A percentile compares a stretch with the other conserved stretches of the same genome.
Evolutionary conservation across 1,140 invertebrate genomes (phyloP).

Genomic region (Pomacea maculata): DNA sequence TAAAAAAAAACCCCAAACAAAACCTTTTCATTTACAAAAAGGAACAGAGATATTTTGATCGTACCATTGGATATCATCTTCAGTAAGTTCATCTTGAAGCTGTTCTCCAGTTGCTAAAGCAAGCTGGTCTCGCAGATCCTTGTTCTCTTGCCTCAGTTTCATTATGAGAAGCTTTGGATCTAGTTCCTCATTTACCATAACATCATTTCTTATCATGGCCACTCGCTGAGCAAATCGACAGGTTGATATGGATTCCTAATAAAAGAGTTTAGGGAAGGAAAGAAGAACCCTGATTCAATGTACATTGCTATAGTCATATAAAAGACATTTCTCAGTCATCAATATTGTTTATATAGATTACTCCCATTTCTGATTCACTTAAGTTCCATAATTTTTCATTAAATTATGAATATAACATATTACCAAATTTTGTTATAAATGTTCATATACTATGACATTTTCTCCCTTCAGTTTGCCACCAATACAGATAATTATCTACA

Average conservation of each 20-base stretch:
- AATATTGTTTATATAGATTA: not conserved
- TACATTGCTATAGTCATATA: not conserved
- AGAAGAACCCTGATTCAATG: not conserved
- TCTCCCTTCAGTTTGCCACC: no score
- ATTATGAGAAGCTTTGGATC: constrained; percentile 69
- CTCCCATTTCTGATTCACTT: no score
- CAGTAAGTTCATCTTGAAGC: constrained; percentile 54
- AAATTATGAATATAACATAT: no score
- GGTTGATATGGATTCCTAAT: constrained; percentile 73
- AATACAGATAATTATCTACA: no score
- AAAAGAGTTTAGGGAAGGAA: constrained; percentile 2
- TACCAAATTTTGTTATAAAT: no score
- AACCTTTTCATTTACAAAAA: no score
- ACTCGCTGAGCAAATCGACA: constrained; percentile 76
- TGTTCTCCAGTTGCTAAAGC: constrained; percentile 61
- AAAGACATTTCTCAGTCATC: not conserved
- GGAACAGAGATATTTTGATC: not conserved
- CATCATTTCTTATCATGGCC: constrained; percentile 72
- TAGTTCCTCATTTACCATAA: constrained; percentile 69
- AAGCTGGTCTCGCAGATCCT: constrained; percentile 60
- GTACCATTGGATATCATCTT: constrained; percentile 60
- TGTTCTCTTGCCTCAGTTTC: constrained; percentile 66
- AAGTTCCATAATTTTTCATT: not conserved
- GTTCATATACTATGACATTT: no score
- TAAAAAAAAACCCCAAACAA: no score